Base-by-base conservation (phyloP, 1,140 invertebrate genomes). In the Pristionchus pacificus region DNA sequence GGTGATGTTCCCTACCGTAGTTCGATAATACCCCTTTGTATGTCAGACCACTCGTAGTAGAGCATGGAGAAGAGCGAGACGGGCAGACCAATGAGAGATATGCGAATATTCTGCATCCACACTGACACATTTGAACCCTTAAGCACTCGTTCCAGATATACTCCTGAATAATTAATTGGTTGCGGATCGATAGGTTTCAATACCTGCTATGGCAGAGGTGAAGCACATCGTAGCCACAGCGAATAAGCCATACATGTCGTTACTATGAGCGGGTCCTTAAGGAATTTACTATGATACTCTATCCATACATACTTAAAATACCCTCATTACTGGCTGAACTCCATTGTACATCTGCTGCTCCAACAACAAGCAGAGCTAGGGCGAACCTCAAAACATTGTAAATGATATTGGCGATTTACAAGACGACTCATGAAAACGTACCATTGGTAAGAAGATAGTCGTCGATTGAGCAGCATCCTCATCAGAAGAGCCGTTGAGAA, bases 151-250 rank as follows among this genome's bases (percentile, higher is more conserved):
- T 82, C 80, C 63, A 82, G 49, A 60, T 83, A 83, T 32, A 83
- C 82, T 30, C 80, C 79, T 80, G 31, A 68, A 78, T 61, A 25
- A 2, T 13, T 55, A 33, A 61, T 32, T 70, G 31, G 15, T 49
- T 24, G 19, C 30, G n/a, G 38, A 10, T 29, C 19, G 10, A 3
- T 31, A 2, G 24, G 28, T 24, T 57, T 6, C 32, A n/a, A 60
- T 1, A 82, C 81, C 80, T 27, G 80, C 80, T 70, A 82, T 80
- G n/a, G 80, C 79, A 3, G 79, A 82, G 19, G 80, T 83, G 60
- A 83, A 78, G 60, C 81, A 83, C 81, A 83, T 82, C 19, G 63
- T 74, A 6, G 78, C 61, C 1, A 82, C 81, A 55, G 76, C 68
- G n/a, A 66, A 31, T 31, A 82, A 75, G 19, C 81, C 81, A 49